A percentile compares a stretch with the other conserved stretches of the same genome.
Evolutionary conservation across 2,113 vertebrate species (phyloP).

Genomic region (Lonchura striata): DNA sequence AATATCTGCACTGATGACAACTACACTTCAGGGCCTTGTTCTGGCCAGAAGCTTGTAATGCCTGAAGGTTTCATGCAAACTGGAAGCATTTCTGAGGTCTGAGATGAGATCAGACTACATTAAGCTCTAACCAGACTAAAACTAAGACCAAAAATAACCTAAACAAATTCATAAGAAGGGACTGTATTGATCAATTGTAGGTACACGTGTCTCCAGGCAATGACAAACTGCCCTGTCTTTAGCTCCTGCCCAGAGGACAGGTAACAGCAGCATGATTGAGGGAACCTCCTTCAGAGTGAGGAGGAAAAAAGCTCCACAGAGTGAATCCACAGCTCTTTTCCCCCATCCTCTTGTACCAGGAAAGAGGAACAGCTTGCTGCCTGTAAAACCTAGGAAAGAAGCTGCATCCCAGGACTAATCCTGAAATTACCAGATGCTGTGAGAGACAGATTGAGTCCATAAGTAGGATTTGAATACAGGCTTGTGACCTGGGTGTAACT

Average conservation of each 20-base stretch:
- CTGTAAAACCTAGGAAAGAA: not conserved
- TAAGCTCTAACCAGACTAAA: not conserved
- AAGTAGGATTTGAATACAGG: not conserved
- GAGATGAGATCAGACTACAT: not conserved
- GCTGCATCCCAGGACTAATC: not conserved
- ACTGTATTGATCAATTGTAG: not conserved
- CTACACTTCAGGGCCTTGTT: not conserved
- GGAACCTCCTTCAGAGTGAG: not conserved
- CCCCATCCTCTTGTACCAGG: not conserved
- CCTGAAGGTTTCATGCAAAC: not conserved
- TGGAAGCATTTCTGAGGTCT: not conserved
- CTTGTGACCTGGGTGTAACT: not conserved
- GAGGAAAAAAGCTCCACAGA: not conserved
- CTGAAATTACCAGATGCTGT: not conserved
- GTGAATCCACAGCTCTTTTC: not conserved
- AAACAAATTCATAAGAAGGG: not conserved
- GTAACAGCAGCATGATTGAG: not conserved
- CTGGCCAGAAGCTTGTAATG: not conserved
- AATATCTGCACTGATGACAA: not conserved
- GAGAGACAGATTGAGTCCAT: rapidly evolving
- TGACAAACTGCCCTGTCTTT: not conserved
- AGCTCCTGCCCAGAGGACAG: not conserved
- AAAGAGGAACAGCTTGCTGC: not conserved
- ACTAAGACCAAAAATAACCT: not conserved
- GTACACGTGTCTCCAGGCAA: not conserved